A percentile compares a stretch with the other conserved stretches of the same genome.
phyloP scores from a whole-genome alignment of 2,797 vertebrate species.

The Hippocampus kuda region DNA sequence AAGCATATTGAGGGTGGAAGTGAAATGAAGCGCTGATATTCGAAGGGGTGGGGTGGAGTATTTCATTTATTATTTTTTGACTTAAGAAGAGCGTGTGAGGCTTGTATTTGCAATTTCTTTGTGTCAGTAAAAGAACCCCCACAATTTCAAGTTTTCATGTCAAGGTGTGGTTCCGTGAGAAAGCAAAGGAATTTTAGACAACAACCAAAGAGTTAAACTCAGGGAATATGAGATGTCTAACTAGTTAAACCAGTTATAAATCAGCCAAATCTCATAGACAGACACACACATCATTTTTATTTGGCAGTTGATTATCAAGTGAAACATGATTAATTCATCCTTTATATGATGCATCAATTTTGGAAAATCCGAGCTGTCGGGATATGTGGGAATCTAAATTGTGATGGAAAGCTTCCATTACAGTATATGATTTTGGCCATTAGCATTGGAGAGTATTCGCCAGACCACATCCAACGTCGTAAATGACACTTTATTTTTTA shows the following conservation, averaged over 20 bases:
- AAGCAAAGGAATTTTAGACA: background rate
- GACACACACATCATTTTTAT: background rate
- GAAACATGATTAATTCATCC: background rate
- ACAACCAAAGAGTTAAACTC: background rate
- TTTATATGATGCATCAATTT: background rate
- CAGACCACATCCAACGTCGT: background rate
- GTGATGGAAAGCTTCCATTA: background rate
- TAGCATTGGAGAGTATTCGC: background rate
- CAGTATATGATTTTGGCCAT: background rate
- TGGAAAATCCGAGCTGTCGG: too few relatives aligned
- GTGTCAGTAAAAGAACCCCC: background rate
- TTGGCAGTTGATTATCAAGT: background rate
- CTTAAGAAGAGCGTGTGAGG: background rate
- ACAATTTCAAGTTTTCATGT: background rate
- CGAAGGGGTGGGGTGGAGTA: too few relatives aligned
- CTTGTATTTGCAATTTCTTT: background rate
- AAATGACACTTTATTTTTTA: background rate
- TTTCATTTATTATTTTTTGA: background rate
- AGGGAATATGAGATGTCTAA: background rate
- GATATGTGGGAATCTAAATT: background rate
- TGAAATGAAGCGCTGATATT: background rate
- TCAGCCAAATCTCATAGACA: background rate
- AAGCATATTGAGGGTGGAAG: too few relatives aligned
- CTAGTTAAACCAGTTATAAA: conserved; percentile 2
- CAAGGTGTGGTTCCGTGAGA: background rate